Evolutionary conservation across 2,888 invertebrate species (phyloP), one percentile per base, ranked within the genome.

Genomic region (Lomographa bimaculata): DNA sequence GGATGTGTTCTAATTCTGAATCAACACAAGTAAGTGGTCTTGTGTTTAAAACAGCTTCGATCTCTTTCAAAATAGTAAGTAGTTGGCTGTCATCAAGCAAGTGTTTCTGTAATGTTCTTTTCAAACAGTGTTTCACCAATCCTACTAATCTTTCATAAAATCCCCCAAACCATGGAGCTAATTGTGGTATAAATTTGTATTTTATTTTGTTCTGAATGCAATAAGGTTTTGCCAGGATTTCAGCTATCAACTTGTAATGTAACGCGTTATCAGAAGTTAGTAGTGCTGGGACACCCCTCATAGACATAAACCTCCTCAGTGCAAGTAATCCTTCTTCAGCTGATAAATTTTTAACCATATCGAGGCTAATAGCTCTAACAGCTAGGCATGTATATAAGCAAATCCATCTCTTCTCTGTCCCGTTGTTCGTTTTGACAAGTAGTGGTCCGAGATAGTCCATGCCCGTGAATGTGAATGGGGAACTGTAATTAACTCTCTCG

Each of bases 151-250:
- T 7, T 6, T 27, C 27, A 7, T 27, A 27, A 9, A 27, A 16
- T 6, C 17, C 55, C 0, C 54, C 55, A 11, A 20, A 18, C 54
- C 54, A 56, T 1, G 54, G 56, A 0, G 54, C 48, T 1, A 53
- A 26, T 8, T 50, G 32, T 0, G 48, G 36, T 2, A 56, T 55
- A 8, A 54, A 50, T 17, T 21, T 46, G 55, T 54, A 54, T 5
- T 14, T 6, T 0, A 56, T 45, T 1, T 26, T 19, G 1, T 50
- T 14, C 14, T 14, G 4, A n/a, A n/a, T n/a, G n/a, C n/a, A n/a
- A n/a, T n/a, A n/a, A n/a, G n/a, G n/a, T 46, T 1, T 20, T 7
- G 36, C 6, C 0, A 59, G 0, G 0, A 56, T 17, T 14, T 3
- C 2, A 14, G 14, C 14, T 4, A 4, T 2, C 4, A 14, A 3